Base-by-base conservation (phyloP, 2,113 vertebrate species). In the Sturnus vulgaris region DNA sequence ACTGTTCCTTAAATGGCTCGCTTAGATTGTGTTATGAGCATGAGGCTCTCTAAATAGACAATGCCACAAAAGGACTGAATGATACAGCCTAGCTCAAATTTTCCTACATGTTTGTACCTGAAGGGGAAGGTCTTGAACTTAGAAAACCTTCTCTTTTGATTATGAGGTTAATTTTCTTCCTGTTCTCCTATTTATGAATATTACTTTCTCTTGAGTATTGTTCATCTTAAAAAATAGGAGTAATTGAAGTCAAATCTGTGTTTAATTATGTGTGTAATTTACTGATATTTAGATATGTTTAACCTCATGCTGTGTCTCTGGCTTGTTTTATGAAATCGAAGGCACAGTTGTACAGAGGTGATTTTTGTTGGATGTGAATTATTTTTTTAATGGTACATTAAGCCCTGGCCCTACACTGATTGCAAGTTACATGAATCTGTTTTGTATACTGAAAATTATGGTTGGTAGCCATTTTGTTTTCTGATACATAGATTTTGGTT, bases 241-340 rank as follows among this genome's bases (percentile, higher is more conserved):
- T 60, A 94, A 94, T 81, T 91, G 59, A 93, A 97, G 78, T 95
- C 71, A 96, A 95, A 96, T 93, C 71, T 64, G 35, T 94, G 75
- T 90, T 96, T 97, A 96, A 95, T 96, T 96, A 88, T 81, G 90
- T 93, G 85, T 96, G 79, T 95, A 97, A 97, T 97, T 96, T 96
- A 90, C 90, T 92, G 90, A 90, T 96, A 96, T 93, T 95, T 95
- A 94, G 94, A 92, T 96, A 95, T 90, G 56, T 88, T 96, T 94
- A 96, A 88, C 75, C 47, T 95, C 94, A 93, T 94, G 87, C 95
- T 93, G 95, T 81, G 87, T 92, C 49, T 96, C 82, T 90, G 88
- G 72, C 68, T 94, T 88, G 25, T 64, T 96, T 95, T 93, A 95
- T 82, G 83, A 94, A 96, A 94, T 92, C 0, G 1, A 96, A 95